Evolutionary conservation across 2,113 vertebrate species (phyloP).

Genomic region (Acinonyx jubatus): DNA sequence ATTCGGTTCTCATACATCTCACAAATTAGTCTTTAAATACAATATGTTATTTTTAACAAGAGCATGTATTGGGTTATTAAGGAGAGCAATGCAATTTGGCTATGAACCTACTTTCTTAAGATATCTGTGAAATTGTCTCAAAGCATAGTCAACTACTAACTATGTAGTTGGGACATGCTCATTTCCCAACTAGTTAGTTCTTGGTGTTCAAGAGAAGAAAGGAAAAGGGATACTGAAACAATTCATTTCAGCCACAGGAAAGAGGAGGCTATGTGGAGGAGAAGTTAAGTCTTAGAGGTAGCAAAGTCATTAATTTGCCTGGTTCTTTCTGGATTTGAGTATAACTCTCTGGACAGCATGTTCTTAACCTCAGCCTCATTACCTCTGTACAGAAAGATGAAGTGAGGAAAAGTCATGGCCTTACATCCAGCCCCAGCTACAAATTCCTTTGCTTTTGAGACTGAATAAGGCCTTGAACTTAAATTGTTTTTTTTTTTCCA

Average conservation of each 20-base stretch:
- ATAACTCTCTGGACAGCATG: background rate
- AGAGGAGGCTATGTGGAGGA: background rate
- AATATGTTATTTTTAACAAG: constrained; percentile 41
- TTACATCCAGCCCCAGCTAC: background rate
- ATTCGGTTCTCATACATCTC: background rate
- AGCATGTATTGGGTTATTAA: background rate
- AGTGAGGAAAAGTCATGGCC: background rate
- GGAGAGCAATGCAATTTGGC: background rate
- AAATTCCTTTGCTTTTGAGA: background rate
- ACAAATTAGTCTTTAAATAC: background rate
- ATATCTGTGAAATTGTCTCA: background rate
- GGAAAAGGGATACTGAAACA: background rate
- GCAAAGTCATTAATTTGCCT: background rate
- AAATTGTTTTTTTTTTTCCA: background rate
- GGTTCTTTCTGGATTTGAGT: background rate
- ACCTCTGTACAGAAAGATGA: background rate
- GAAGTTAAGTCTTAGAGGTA: background rate
- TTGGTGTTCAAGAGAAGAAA: background rate
- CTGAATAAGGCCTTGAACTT: background rate
- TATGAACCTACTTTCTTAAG: background rate
- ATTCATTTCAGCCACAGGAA: background rate
- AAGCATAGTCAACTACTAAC: background rate
- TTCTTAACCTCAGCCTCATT: background rate
- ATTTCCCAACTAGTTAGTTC: background rate
- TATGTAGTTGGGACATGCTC: background rate